Evolutionary conservation across 2,113 vertebrate genomes (phyloP).

Genomic region (Nanorana parkeri): DNA sequence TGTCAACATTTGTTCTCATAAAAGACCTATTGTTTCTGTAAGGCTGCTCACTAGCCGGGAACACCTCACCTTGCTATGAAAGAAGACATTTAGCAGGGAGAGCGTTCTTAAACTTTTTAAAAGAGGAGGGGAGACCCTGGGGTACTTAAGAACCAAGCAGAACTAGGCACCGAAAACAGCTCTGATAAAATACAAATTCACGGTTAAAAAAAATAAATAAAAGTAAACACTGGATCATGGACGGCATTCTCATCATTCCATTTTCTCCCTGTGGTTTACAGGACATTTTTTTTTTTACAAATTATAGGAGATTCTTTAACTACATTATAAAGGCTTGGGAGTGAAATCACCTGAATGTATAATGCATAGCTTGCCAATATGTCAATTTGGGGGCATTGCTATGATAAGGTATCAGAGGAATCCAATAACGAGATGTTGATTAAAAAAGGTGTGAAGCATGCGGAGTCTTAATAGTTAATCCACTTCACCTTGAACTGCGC

Average conservation of each 20-base stretch:
- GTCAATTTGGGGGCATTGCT: not conserved
- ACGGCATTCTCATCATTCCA: no score
- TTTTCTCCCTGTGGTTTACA: no score
- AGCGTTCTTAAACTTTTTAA: not conserved
- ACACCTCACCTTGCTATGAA: constrained; percentile 72
- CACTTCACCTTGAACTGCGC: not conserved
- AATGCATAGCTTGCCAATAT: no score
- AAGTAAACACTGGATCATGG: no score
- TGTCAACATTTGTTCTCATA: constrained; percentile 91
- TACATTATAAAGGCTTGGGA: no score
- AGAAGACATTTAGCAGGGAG: constrained; percentile 30
- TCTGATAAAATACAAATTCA: no score
- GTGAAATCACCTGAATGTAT: no score
- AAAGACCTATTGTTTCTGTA: constrained; percentile 87
- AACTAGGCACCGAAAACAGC: not conserved
- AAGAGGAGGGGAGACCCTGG: not conserved
- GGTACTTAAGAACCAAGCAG: not conserved
- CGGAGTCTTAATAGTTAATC: not conserved
- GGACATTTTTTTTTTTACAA: no score
- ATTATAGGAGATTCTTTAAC: no score
- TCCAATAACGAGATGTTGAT: not conserved
- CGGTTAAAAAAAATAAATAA: no score
- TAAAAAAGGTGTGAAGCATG: not conserved
- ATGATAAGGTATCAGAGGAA: not conserved
- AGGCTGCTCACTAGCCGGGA: constrained; percentile 77